Conservation (phyloP, 2,113 vertebrate species). For the Todiramphus saurophagus region DNA sequence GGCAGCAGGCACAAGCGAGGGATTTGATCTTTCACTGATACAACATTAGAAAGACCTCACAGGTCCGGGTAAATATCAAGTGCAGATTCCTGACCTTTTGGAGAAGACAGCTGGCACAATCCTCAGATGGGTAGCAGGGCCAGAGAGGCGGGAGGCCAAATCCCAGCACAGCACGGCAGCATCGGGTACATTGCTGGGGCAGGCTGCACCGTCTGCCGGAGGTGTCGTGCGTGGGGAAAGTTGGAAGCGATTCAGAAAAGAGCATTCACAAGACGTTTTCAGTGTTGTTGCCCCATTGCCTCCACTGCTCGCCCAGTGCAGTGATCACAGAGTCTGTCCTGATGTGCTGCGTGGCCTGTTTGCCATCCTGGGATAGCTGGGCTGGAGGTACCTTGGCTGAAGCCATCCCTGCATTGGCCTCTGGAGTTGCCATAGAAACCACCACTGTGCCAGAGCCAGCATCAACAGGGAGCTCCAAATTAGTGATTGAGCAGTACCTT, state of each 20-base stretch:
- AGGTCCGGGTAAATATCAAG: slow-evolving; percentile 23
- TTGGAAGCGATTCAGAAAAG: neutral
- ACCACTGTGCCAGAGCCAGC: slow-evolving; percentile 66
- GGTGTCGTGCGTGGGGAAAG: fast-evolving
- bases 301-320: fast-evolving
- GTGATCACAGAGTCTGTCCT: fast-evolving
- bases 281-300: neutral
- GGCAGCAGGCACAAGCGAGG: fast-evolving
- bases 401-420: slow-evolving; percentile 67
- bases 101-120: neutral
- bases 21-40: neutral
- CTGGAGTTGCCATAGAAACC: slow-evolving; percentile 81
- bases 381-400: slow-evolving; percentile 57
- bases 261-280: neutral
- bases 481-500: neutral
- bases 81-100: neutral
- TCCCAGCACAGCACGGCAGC: fast-evolving
- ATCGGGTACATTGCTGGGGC: fast-evolving
- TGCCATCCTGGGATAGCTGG: slow-evolving; percentile 63
- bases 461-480: slow-evolving; percentile 38
- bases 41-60: neutral
- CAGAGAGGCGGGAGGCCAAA: neutral
- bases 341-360: fast-evolving
- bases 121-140: neutral
- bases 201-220: fast-evolving